A percentile compares a stretch with the other conserved stretches of the same genome.
Conservation (phyloP, 2,888 invertebrate genomes). For the Pelosia muscerda region DNA sequence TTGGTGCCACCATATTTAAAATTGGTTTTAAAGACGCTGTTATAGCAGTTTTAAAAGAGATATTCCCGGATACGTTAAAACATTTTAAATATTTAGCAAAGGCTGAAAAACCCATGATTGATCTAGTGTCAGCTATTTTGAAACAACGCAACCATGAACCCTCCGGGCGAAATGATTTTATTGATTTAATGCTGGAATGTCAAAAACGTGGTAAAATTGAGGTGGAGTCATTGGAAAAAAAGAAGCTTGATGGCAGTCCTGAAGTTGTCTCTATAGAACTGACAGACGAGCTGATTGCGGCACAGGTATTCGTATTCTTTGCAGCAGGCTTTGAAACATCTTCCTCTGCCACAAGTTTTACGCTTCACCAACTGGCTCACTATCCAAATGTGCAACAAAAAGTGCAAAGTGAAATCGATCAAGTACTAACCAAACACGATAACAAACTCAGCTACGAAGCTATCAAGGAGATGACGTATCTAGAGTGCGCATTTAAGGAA, state of each 20-base stretch:
- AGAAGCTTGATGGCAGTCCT: conserved; percentile 60
- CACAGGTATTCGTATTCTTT: too few species aligned
- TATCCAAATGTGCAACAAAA: conserved; percentile 60
- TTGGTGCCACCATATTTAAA: conserved; percentile 63
- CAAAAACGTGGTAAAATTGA: conserved; percentile 60
- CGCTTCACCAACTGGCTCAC: conserved; percentile 68
- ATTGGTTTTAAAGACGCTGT: conserved; percentile 12
- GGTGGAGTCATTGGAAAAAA: conserved; percentile 64
- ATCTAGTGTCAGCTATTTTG: conserved; percentile 53
- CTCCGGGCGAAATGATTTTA: conserved; percentile 66
- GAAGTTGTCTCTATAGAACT: conserved; percentile 55
- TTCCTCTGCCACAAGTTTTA: conserved; percentile 69
- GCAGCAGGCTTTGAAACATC: conserved; percentile 74
- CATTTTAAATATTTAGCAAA: conserved; percentile 3
- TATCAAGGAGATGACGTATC: conserved; percentile 66
- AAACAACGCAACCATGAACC: conserved; percentile 64
- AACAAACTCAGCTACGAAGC: conserved; percentile 67
- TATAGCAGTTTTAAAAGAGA: too few species aligned
- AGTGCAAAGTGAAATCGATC: conserved; percentile 65
- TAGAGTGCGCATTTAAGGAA: conserved; percentile 68
- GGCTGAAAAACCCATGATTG: too few species aligned
- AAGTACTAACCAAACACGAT: conserved; percentile 56
- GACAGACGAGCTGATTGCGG: conserved; percentile 61
- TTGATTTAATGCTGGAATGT: conserved; percentile 66
- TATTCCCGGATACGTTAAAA: too few species aligned